Conservation (phyloP, 2,888 invertebrate genomes). For the Lasioglossum villosulum region DNA sequence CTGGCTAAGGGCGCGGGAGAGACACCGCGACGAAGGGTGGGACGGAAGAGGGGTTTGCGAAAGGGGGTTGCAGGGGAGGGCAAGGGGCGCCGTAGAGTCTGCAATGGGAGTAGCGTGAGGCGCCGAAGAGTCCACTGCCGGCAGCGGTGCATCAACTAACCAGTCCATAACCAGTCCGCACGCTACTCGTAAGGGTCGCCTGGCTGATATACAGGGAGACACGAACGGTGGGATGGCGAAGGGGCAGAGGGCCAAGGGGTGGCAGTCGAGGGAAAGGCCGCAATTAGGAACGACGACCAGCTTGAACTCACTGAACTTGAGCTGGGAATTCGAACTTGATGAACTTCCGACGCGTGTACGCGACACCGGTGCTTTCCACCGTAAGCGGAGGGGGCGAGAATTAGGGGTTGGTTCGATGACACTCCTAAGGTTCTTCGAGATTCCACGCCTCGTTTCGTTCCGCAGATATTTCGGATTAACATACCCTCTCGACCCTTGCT, state of each 20-base stretch:
- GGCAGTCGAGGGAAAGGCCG: slow-evolving; percentile 33
- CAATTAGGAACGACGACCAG: slow-evolving; percentile 44
- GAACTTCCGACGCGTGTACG: slow-evolving; percentile 30
- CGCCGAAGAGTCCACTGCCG: slow-evolving; percentile 74
- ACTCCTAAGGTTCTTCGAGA: not conserved
- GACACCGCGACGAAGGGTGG: not conserved
- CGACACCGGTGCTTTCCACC: slow-evolving; percentile 12
- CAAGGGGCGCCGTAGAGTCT: slow-evolving; percentile 77
- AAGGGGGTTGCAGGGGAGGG: slow-evolving; percentile 23
- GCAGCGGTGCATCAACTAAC: slow-evolving; percentile 68
- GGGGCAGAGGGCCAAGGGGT: slow-evolving; percentile 32
- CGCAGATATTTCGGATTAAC: not conserved
- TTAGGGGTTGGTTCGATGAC: slow-evolving; percentile 11
- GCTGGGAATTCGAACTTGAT: slow-evolving; percentile 43
- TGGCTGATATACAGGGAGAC: slow-evolving; percentile 44
- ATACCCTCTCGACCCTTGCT: not conserved
- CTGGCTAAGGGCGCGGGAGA: not conserved
- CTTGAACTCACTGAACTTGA: slow-evolving; percentile 45
- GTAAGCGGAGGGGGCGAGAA: not conserved
- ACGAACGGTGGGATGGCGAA: not conserved
- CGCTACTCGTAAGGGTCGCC: slow-evolving; percentile 51
- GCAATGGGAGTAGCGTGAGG: slow-evolving; percentile 77
- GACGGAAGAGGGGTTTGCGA: not conserved
- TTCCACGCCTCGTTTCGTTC: not conserved
- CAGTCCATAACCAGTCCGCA: slow-evolving; percentile 69